Base-by-base conservation (phyloP, 1,140 invertebrate genomes). In the Bombus confusus region DNA sequence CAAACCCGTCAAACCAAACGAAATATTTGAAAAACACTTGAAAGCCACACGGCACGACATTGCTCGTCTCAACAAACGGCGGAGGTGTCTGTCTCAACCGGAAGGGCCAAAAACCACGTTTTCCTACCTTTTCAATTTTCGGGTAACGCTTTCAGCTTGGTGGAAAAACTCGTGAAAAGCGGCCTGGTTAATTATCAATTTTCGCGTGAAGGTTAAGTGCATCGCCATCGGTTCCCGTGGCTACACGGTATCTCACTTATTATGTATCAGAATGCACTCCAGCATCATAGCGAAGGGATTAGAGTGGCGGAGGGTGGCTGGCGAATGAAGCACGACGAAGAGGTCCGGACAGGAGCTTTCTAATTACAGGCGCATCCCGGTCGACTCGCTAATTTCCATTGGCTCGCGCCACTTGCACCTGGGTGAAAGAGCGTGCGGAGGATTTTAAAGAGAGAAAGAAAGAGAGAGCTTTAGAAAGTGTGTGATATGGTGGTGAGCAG, bases 311-410 rank as follows among this genome's bases (percentile, higher is more conserved):
- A 13, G 8, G 13, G 25, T n/a, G 15, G 15, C 6, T 39, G 13
- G 41, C 2, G 47, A 37, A 41, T 62, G 34, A 41, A 31, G 28
- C 37, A 22, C 57, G 25, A 77, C 8, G 34, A 25, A 28, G 57
- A 39, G 37, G 75, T 62, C 25, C 28, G 75, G 37, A 64, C 59
- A 66, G 57, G 18, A 28, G 75, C 37, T 41, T 62, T 43, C 59
- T 78, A 78, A 78, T 78, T 78, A 64, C 15, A 78, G 2, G 25
- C n/a, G 59, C 57, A 77, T 77, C 57, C 10, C 75, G 13, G 37
- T 77, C 37, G 57, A 41, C 57, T 75, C 43, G 73, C 43, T 43
- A 78, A 78, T 62, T 78, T 78, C 57, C 59, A 78, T 64, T 59
- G 31, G 13, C 47, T n/a, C 0, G 31, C 31, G n/a, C 13, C 52